Evolutionary conservation across 2,888 invertebrate species (phyloP), one percentile per base, ranked within the genome.

Genomic region (Malachius bipustulatus): DNA sequence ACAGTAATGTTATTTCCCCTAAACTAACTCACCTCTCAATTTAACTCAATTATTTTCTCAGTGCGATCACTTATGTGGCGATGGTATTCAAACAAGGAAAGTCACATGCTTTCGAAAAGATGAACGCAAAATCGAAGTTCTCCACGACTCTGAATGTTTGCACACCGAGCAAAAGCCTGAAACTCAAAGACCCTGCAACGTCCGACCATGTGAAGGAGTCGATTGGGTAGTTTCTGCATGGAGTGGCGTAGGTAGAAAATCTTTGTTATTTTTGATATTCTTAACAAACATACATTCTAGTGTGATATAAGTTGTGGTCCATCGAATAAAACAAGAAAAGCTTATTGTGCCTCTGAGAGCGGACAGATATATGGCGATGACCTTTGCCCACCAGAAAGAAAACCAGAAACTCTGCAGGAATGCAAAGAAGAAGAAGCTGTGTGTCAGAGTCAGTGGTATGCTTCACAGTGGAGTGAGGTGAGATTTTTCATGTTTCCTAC

Each of bases 391-490:
- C 68, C 73, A 11, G 73, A 78, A 42, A 66, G 66, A 34, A 67
- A 69, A 43, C 84, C 89, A 0, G 62, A 67, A 36, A 59, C 75
- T 8, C 65, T 71, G n/a, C 69, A 79, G 38, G 62, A 73, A 3
- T 91, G 91, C 50, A 59, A 65, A 1, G 54, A 60, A 8, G 62
- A 68, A 14, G 71, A 75, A 0, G 62, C 68, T 2, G 93, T 91
- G 59, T 39, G 36, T 26, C 6, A 6, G 6, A 71, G 80, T 39
- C 76, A 80, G 57, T 96, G 93, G 94, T 89, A 85, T 54, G 73
- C 84, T 2, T 81, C 85, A 1, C 84, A 90, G 50, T 97, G 96
- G 97, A 83, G 87, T 58, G 81, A 82, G 65, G 87, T 85, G 62
- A 64, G n/a, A n/a, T n/a, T n/a, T n/a, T n/a, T n/a, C n/a, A n/a